Percentiles rank a stretch among this genome's conserved stretches.
Evolutionary conservation across 2,113 vertebrate genomes (phyloP).

Genomic region (Strix uralensis): DNA sequence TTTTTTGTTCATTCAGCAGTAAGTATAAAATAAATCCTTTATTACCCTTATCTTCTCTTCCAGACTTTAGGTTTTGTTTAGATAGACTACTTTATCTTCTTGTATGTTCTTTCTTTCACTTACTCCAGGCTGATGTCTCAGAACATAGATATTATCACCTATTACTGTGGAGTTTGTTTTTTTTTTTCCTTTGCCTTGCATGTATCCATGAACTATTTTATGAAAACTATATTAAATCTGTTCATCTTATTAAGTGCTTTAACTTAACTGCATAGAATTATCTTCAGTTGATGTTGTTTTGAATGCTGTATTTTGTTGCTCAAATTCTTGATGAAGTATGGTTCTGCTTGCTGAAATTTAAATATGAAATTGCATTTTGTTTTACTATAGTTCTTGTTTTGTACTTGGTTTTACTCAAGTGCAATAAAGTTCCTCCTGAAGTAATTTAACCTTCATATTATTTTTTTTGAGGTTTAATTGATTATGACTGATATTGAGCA

Average conservation of each 20-base stretch:
- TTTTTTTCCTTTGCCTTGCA: background rate
- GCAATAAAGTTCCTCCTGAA: background rate
- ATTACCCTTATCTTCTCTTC: slow-evolving; percentile 48
- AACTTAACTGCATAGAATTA: background rate
- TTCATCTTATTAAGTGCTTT: background rate
- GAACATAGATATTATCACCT: slow-evolving; percentile 17
- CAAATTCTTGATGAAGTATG: background rate
- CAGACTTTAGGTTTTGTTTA: slow-evolving; percentile 40
- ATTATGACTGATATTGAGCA: background rate
- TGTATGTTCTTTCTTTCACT: background rate
- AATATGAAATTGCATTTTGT: background rate
- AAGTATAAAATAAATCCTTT: slow-evolving; percentile 41
- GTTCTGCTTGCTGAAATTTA: background rate
- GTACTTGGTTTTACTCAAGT: background rate
- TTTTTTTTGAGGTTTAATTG: background rate
- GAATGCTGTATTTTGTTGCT: background rate
- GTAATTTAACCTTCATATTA: background rate
- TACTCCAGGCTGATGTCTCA: background rate
- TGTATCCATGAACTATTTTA: background rate
- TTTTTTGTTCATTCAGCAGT: slow-evolving; percentile 23
- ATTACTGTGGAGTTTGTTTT: background rate
- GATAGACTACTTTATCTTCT: slow-evolving; percentile 43
- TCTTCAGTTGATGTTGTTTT: background rate
- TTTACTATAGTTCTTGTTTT: background rate
- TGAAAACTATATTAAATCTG: background rate